Evolutionary conservation across 2,797 vertebrate species (phyloP).

Genomic region (Galagoides demidoff): DNA sequence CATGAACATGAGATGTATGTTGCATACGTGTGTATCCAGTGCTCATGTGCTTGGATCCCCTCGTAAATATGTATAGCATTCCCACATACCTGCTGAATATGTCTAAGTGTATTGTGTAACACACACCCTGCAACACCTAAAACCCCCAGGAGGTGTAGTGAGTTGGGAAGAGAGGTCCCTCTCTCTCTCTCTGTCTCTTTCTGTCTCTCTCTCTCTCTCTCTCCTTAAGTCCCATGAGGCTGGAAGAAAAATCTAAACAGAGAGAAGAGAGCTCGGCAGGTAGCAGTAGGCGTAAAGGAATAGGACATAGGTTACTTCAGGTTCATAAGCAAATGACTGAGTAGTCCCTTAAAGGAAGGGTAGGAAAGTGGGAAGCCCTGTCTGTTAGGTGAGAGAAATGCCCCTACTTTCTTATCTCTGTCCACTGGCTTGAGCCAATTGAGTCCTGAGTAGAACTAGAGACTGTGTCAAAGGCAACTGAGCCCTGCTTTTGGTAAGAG

Average conservation of each 20-base stretch:
- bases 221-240: too few species aligned
- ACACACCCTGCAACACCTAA: too few species aligned
- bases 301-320: not conserved
- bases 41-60: not conserved
- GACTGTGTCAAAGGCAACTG: not conserved
- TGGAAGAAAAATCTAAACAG: too few species aligned
- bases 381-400: not conserved
- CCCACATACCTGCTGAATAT: not conserved
- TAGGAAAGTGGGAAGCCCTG: not conserved
- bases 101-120: too few species aligned
- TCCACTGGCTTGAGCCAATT: not conserved
- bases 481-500: not conserved
- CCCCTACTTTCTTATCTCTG: not conserved
- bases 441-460: not conserved
- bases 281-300: not conserved
- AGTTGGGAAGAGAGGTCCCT: too few species aligned
- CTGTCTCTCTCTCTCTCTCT: too few species aligned
- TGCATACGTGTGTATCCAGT: not conserved
- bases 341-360: not conserved
- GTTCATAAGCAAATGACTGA: not conserved
- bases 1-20: not conserved
- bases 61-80: not conserved
- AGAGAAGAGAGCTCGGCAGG: too few species aligned
- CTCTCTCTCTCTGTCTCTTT: too few species aligned
- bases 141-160: not conserved